Evolutionary conservation across 2,797 vertebrate species (phyloP), one percentile per base, ranked within the genome.

Genomic region (Chelmon rostratus): DNA sequence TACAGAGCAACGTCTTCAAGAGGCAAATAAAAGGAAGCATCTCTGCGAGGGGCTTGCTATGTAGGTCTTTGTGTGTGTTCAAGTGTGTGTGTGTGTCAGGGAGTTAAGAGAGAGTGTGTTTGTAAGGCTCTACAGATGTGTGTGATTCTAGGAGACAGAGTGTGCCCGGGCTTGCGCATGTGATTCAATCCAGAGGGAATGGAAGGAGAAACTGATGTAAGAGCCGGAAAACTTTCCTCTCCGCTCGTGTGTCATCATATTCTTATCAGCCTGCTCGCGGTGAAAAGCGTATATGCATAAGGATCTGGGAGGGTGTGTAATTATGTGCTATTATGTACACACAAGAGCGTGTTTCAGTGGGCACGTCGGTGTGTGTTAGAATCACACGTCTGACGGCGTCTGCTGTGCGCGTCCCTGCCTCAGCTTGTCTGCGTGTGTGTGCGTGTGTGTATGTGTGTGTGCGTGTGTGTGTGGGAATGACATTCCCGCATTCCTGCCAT

Each of bases 181-280:
- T 83, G 86, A 87, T 79, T 84, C 76, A 21, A 85, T 91, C 91
- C 84, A 73, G 81, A 76, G 91, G 91, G 93, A 88, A 87, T 61
- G 84, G 83, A 84, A 84, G 71, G 81, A 71, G 73, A 89, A 91
- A 90, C 86, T 94, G 93, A 95, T 94, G 93, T 92, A 93, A 94
- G 90, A 88, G 88, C 78, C 31, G 73, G 90, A 91, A 94, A 94
- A 94, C 89, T 91, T 93, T 92, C 71, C 80, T 71, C 75, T 75
- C 75, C 31, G 63, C 72, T 84, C 50, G 44, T 82, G 88, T 92
- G 90, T 91, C 90, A 92, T 91, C 90, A 85, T 81, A 84, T 90
- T 89, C 79, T 86, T 88, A 89, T 84, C 78, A 58, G 73, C 85
- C 65, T 71, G 83, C 86, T 88, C 3, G 58, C 46, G 67, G 72